phyloP scores from a whole-genome alignment of 2,888 invertebrate species.

The Oligia strigilis region DNA sequence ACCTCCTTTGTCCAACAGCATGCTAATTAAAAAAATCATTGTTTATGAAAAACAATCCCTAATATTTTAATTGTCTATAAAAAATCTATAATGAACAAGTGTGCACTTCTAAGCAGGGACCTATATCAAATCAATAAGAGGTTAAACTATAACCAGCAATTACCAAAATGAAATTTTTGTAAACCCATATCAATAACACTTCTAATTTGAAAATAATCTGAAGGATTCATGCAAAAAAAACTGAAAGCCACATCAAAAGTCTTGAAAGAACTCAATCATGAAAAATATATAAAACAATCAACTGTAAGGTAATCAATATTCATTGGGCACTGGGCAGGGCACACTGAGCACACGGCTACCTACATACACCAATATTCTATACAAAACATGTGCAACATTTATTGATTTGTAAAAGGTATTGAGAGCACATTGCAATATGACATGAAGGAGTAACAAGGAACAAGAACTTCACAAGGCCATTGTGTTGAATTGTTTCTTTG shows the following conservation, averaged over 20 bases:
- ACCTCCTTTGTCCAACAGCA: conserved; percentile 8
- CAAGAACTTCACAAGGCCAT: conserved; percentile 73
- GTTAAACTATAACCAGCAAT: not conserved
- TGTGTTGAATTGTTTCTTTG: conserved; percentile 69
- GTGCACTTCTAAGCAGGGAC: not conserved
- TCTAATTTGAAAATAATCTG: not conserved
- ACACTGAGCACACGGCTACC: conserved; percentile 16
- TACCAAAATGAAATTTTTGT: not conserved
- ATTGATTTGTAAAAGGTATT: conserved; percentile 44
- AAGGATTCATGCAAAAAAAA: conserved; percentile 9
- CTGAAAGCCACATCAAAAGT: conserved; percentile 21
- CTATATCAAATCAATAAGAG: not conserved
- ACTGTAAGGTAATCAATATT: conserved; percentile 47
- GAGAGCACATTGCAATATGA: conserved; percentile 48
- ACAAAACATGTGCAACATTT: conserved; percentile 29
- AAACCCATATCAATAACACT: not conserved
- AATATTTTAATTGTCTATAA: not conserved
- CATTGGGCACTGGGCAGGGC: conserved; percentile 41
- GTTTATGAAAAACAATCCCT: not conserved
- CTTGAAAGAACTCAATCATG: conserved; percentile 17
- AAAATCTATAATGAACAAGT: not conserved
- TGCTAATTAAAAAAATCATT: not conserved
- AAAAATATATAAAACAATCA: conserved; percentile 32
- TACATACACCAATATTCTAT: not conserved
- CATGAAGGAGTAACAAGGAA: conserved; percentile 64